Evolutionary conservation across 2,888 invertebrate genomes (phyloP).

Genomic region (Lapara coniferarum): DNA sequence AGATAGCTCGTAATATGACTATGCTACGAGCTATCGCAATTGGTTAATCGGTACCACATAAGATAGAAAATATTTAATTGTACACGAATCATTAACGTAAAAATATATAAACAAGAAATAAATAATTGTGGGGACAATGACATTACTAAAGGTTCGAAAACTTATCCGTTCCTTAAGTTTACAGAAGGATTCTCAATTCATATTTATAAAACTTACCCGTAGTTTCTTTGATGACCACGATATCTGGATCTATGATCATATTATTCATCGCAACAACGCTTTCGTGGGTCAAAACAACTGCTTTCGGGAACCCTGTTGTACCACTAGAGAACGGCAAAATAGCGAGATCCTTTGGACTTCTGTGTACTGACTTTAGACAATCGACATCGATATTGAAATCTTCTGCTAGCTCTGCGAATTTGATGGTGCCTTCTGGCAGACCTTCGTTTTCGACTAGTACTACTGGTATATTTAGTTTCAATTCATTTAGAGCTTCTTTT

Average conservation of each 20-base stretch:
- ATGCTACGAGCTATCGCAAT: no score
- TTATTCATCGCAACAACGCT: constrained; percentile 80
- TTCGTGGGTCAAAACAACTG: constrained; percentile 86
- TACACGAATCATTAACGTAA: not conserved
- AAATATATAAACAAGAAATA: no score
- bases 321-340: constrained; percentile 93
- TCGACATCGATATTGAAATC: constrained; percentile 78
- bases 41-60: no score
- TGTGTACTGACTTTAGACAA: constrained; percentile 71
- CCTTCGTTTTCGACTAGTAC: constrained; percentile 71
- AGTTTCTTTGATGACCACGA: constrained; percentile 66
- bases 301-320: constrained; percentile 92
- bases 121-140: no score
- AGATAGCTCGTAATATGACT: no score
- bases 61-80: no score
- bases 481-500: constrained; percentile 69
- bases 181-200: no score
- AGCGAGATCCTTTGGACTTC: constrained; percentile 83
- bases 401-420: constrained; percentile 86
- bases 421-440: constrained; percentile 84
- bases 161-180: no score
- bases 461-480: constrained; percentile 78
- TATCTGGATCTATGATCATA: constrained; percentile 65
- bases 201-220: constrained; percentile 59
- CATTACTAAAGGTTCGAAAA: no score